phyloP scores from a whole-genome alignment of 2,113 vertebrate species.

The Salvelinus sp. region DNA sequence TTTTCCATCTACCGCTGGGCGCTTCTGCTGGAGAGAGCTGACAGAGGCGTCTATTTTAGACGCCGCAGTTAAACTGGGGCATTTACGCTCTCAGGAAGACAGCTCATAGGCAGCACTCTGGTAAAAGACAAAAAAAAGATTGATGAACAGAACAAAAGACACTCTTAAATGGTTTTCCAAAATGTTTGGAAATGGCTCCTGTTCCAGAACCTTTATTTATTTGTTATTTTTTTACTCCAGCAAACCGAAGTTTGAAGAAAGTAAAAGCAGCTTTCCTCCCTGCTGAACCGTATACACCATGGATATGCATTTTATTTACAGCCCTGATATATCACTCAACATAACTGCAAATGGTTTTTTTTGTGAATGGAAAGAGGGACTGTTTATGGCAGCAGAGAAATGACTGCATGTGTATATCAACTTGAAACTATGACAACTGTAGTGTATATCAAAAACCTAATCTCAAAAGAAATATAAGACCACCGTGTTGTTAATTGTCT shows the following conservation, averaged over 20 bases:
- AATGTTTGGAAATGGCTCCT: conserved; percentile 48
- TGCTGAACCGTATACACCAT: background rate
- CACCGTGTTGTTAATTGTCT: too few relatives aligned
- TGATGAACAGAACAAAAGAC: conserved; percentile 69
- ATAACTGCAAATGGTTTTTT: background rate
- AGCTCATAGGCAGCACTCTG: conserved; percentile 61
- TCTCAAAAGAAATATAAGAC: background rate
- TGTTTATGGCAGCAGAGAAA: background rate
- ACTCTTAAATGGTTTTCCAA: conserved; percentile 55
- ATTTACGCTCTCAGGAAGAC: conserved; percentile 65
- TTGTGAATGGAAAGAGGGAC: background rate
- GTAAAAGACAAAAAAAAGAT: conserved; percentile 59
- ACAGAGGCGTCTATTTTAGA: conserved; percentile 74
- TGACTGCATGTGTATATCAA: background rate
- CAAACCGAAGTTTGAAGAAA: conserved; percentile 31
- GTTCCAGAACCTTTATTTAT: conserved; percentile 33
- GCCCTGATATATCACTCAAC: background rate
- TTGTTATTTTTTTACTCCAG: conserved; percentile 1
- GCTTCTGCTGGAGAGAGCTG: conserved; percentile 69
- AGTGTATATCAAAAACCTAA: background rate
- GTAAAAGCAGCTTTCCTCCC: conserved; percentile 16
- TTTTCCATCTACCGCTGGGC: conserved; percentile 79
- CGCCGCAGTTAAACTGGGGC: conserved; percentile 68
- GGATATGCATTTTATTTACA: background rate
- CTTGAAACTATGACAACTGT: background rate